Evolutionary conservation across 23 tunicate species (phyloP), one percentile per base, ranked within the genome.

Genomic region (Clavelina lepadiformis): DNA sequence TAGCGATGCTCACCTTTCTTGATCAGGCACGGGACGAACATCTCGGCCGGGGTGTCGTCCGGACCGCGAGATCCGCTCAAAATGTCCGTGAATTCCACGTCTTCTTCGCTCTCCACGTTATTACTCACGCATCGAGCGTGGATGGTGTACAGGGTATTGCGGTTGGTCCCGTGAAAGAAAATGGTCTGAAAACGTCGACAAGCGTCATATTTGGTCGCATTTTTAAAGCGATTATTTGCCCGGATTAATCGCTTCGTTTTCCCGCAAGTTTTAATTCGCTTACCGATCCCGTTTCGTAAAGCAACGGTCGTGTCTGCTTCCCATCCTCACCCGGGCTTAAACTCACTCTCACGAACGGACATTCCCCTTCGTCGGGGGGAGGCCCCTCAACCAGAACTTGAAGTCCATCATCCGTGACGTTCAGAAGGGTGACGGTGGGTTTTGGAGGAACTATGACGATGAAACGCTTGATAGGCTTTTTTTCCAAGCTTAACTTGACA

Each of bases 101-200:
- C 61, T 54, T 13, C 20, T 21, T 54, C 21, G n/a, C 95, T 86
- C 62, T 86, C 95, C 5, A 86, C 29, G 53, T 61, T 60, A 28
- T 38, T 38, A 34, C 79, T 77, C 22, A 78, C 81, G 50, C 95
- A 86, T 33, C 86, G 53, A 34, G 73, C 72, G 58, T 79, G 86
- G 3, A 86, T 78, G 3, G 77, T 45, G 46, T 79, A 78, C 19
- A 71, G 28, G 20, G 67, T 69, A 56, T 86, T 68, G 7, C 47
- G 62, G 5, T 85, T 81, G 1, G 73, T 6, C 3, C 73, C 79
- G 31, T 72, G 65, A 26, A 78, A 37, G 24, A 25, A 38, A 0
- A 86, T 58, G 22, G 33, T 38, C 95, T 86, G 77, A 13, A 52
- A 35, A 29, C 26, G 0, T 7, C 31, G n/a, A n/a, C n/a, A n/a